Base-by-base conservation (phyloP, 1,140 invertebrate species). In the Oedothorax gibbosus region DNA sequence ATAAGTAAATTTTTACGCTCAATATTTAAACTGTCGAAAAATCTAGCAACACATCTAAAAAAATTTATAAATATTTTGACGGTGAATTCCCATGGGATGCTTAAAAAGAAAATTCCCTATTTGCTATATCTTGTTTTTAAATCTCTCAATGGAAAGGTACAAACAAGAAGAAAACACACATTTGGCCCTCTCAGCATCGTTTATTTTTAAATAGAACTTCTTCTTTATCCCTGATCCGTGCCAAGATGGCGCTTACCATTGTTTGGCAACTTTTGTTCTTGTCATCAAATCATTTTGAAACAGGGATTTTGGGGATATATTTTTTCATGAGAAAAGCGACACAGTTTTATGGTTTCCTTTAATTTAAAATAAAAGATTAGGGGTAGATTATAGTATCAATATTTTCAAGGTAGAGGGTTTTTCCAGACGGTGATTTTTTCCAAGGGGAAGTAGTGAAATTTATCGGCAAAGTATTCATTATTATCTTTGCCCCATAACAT, bases 181-280 rank as follows among this genome's bases (percentile, higher is more conserved):
- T 20, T 21, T 75, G 72, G 72, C 72, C 12, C 72, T 53, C 53
- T 57, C 53, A 57, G 54, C 54, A 57, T 6, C 54, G 72, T 75
- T 75, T 75, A 75, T 75, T 75, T 73, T 75, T 75, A 75, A 75
- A 50, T 71, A 75, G 72, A 56, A 57, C 72, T 75, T 75, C 18
- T 75, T 60, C 56, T 51, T 49, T 60, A 7, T 54, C 20, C 54
- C n/a, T 6, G 35, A 57, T 51, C 60, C 18, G 12, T 77, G 60
- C 75, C 75, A 77, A 77, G 73, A 76, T 35, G 73, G 18, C 18
- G 53, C 51, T 73, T 11, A 21, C 57, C 75, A 77, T 77, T 77
- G 75, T 77, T 77, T 77, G 75, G 57, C 75, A 77, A 77, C 75
- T 77, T 51, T 54, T 18, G 57, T 10, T 51, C 21, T 35, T 77